Conservation (phyloP, 2,888 invertebrate genomes). For the Ferdinandea cuprea region DNA sequence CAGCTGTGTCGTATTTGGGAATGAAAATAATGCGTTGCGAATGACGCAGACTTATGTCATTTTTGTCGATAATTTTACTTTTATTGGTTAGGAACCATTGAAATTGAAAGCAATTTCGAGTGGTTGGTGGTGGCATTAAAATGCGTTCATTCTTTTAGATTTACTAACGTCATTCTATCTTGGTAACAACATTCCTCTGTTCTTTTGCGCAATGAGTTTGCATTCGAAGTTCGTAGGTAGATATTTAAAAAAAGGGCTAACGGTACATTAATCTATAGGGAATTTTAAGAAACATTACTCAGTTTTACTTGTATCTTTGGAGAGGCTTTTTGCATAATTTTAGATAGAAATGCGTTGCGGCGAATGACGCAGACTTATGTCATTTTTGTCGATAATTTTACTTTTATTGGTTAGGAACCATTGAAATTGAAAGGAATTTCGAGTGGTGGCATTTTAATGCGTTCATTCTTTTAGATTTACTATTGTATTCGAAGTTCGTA, state of each 20-base stretch:
- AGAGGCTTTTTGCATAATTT: too few relatives aligned
- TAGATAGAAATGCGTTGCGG: too few relatives aligned
- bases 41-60: neutral
- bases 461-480: neutral
- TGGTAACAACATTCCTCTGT: too few relatives aligned
- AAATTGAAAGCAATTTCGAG: neutral
- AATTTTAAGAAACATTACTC: too few relatives aligned
- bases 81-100: neutral
- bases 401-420: neutral
- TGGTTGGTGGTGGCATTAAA: neutral
- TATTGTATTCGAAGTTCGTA: neutral
- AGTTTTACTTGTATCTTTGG: too few relatives aligned
- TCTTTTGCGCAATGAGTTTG: neutral
- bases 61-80: constrained; percentile 1
- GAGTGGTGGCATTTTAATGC: neutral
- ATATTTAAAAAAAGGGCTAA: neutral
- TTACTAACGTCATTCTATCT: neutral
- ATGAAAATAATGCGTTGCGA: too few relatives aligned
- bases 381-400: constrained; percentile 3
- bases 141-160: neutral
- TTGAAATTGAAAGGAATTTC: constrained; percentile 2
- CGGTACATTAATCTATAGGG: too few relatives aligned
- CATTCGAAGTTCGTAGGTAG: neutral
- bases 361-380: neutral
- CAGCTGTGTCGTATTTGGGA: constrained; percentile 3